phyloP scores from a whole-genome alignment of 2,113 vertebrate genomes.

The Odontophorus gujanensis region DNA sequence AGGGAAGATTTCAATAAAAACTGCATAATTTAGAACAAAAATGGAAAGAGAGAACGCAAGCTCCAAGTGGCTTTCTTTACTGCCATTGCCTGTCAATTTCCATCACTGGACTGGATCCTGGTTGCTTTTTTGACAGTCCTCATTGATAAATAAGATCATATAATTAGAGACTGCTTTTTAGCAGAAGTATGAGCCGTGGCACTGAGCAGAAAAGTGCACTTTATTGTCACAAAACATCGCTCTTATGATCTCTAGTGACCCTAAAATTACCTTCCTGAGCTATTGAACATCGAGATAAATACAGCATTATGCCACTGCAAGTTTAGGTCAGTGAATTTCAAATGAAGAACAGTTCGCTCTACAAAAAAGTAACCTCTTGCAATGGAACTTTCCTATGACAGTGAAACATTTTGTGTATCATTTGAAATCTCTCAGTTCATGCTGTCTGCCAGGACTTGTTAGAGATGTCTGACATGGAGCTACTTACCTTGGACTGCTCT shows the following conservation, averaged over 20 bases:
- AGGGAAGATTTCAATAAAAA: neutral
- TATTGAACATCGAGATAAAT: neutral
- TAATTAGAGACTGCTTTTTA: neutral
- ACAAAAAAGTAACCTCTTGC: neutral
- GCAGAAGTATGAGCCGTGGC: neutral
- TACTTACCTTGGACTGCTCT: neutral
- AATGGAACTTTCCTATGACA: neutral
- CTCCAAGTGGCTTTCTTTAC: neutral
- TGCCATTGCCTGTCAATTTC: neutral
- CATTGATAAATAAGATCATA: neutral
- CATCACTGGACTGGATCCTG: neutral
- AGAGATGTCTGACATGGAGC: neutral
- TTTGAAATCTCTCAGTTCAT: neutral
- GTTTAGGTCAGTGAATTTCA: neutral
- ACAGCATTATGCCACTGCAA: neutral
- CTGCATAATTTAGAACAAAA: neutral
- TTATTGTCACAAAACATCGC: neutral
- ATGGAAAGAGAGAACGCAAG: neutral
- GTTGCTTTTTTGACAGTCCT: slow-evolving; percentile 11
- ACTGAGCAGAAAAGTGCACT: slow-evolving; percentile 16
- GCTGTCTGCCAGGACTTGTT: neutral
- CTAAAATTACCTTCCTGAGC: neutral
- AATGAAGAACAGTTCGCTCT: neutral
- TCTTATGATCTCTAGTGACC: neutral
- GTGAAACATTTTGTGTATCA: neutral